Conservation (phyloP, 2,113 vertebrate species). For the Cervus canadensis region DNA sequence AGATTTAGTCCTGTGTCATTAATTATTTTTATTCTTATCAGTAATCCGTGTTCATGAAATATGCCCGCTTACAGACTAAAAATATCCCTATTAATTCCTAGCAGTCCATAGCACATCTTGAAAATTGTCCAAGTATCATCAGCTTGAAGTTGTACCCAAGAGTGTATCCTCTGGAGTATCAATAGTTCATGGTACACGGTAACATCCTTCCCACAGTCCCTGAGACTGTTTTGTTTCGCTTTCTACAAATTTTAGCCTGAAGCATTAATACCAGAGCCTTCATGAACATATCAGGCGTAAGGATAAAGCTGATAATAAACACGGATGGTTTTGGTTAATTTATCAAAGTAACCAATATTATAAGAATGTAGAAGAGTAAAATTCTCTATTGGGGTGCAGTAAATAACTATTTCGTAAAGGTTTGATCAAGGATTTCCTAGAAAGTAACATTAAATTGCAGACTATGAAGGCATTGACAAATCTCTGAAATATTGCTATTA, state of each 20-base stretch:
- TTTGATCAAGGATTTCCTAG: not conserved
- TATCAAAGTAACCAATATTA: not conserved
- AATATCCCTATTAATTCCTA: not conserved
- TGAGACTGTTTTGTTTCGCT: not conserved
- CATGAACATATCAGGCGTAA: not conserved
- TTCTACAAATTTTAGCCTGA: not conserved
- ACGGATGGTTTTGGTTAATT: not conserved
- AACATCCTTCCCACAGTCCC: not conserved
- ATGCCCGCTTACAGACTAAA: not conserved
- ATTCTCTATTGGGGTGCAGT: not conserved
- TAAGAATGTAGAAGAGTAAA: not conserved
- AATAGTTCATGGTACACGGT: not conserved
- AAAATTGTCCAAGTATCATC: not conserved
- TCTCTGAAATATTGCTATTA: slow-evolving; percentile 11
- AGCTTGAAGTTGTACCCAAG: not conserved
- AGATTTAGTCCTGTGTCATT: not conserved
- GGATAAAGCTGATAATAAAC: not conserved
- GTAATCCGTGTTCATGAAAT: not conserved
- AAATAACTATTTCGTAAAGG: not conserved
- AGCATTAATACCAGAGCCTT: not conserved
- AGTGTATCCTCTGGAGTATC: not conserved
- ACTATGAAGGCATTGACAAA: not conserved
- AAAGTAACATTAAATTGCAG: not conserved
- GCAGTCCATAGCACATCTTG: not conserved
- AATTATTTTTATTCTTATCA: not conserved